Base-by-base conservation (phyloP, 1,140 invertebrate species). In the Holotrichia oblita region DNA sequence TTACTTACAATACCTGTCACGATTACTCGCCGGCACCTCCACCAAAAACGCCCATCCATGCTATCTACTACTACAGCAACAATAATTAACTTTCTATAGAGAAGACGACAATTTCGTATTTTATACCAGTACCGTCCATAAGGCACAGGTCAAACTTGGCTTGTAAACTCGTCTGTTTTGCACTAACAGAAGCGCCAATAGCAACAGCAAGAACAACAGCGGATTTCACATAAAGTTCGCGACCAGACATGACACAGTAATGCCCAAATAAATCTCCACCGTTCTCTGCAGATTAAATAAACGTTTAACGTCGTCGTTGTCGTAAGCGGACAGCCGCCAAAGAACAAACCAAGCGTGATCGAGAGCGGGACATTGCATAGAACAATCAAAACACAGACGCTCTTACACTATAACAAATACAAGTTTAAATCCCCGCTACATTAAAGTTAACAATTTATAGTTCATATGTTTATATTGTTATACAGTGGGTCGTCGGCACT, bases 381-480 rank as follows among this genome's bases (percentile, higher is more conserved):
- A 55, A 55, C 48, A 55, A 55, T 55, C 48, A 55, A 55, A 55
- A 55, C 48, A 55, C 48, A 17, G 17, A 14, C 48, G 48, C n/a
- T 6, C n/a, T n/a, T 55, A 17, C 17, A 55, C 48, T 17, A 17
- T 17, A 55, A 17, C 17, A 55, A 55, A 55, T 55, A 55, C 48
- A 55, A 55, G 48, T 55, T 55, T 55, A 55, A 55, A 17, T 6
- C 12, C 48, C 14, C 7, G 48, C 14, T 14, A 17, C 48, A 55
- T 55, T 55, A 55, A 55, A 55, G 48, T 55, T 55, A 14, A 55
- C 48, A 55, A 55, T 55, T 55, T 55, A 55, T 55, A 55, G 48
- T 55, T 55, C 48, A 55, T 55, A 55, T 55, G 48, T 55, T 55
- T 55, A 55, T 14, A 17, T 55, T 17, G 48, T 6, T 17, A 6